Percentiles rank a stretch among this genome's conserved stretches.
These are phyloP conservation scores for Festucalex cinctus DNA, from an alignment of 2,113 vertebrate species.

Conservation along the genomic window DNA sequence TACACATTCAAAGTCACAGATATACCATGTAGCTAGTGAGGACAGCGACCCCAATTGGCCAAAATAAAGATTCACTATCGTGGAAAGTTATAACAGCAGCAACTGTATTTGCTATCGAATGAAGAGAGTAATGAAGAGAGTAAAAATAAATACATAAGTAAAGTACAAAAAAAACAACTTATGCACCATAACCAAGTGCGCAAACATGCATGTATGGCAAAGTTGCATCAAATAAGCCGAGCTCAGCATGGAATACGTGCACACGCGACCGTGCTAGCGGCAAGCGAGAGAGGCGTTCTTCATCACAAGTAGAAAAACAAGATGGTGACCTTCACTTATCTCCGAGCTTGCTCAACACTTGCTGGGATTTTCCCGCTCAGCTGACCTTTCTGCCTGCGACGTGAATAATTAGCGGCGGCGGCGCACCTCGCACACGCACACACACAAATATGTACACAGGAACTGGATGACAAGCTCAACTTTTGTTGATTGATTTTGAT, in stretches of 20 bases:
- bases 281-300: neutral
- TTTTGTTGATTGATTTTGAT: neutral
- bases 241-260: too few species aligned
- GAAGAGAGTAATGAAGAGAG: too few species aligned
- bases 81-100: too few species aligned
- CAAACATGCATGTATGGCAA: neutral
- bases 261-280: too few species aligned
- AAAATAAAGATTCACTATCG: too few species aligned
- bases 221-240: neutral
- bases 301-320: neutral
- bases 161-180: too few species aligned
- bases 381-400: conserved; percentile 27
- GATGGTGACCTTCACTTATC: conserved; percentile 31
- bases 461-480: neutral
- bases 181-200: too few species aligned
- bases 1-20: too few species aligned
- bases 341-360: conserved; percentile 3
- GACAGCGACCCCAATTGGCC: too few species aligned
- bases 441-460: neutral
- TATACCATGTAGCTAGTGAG: too few species aligned
- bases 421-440: conserved; percentile 29
- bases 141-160: too few species aligned
- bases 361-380: neutral
- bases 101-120: too few species aligned
- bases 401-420: conserved; percentile 39